A percentile compares a stretch with the other conserved stretches of the same genome.
Evolutionary conservation across 2,113 vertebrate genomes (phyloP).

Genomic region (Urocolius indicus): DNA sequence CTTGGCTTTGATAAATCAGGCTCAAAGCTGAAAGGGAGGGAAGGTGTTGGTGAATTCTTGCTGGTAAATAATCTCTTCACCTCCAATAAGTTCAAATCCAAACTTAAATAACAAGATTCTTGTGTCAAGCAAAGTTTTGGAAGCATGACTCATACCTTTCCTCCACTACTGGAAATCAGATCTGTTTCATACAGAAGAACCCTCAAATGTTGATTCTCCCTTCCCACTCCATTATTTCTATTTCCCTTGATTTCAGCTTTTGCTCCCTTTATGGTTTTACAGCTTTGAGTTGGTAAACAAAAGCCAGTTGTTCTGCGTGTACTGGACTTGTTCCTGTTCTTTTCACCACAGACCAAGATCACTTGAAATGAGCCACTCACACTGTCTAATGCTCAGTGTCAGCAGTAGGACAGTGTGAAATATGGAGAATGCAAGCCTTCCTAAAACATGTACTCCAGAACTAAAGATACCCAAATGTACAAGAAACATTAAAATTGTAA

Average conservation of each 20-base stretch:
- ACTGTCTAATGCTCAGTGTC: constrained; percentile 36
- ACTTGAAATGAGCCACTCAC: constrained; percentile 48
- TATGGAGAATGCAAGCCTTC: neutral
- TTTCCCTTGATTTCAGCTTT: constrained; percentile 49
- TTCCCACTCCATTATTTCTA: constrained; percentile 6
- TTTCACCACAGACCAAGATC: constrained; percentile 52
- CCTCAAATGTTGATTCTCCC: neutral
- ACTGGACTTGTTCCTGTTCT: constrained; percentile 55
- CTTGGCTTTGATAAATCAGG: neutral
- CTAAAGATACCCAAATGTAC: constrained; percentile 21
- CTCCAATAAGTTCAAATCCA: neutral
- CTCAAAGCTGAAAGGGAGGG: neutral
- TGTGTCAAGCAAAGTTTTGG: neutral
- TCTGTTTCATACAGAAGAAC: neutral
- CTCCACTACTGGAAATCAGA: neutral
- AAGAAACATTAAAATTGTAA: constrained; percentile 25
- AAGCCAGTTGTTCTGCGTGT: constrained; percentile 52
- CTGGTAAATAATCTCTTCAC: neutral
- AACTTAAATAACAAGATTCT: neutral
- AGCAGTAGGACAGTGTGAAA: constrained; percentile 23
- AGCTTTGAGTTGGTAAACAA: constrained; percentile 68
- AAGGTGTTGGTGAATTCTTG: neutral
- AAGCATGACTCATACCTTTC: neutral
- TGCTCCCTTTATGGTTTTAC: constrained; percentile 56
- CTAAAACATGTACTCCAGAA: constrained; percentile 21